Evolutionary conservation across 2,797 vertebrate genomes (phyloP).

Genomic region (Alcedo quadribrachys): DNA sequence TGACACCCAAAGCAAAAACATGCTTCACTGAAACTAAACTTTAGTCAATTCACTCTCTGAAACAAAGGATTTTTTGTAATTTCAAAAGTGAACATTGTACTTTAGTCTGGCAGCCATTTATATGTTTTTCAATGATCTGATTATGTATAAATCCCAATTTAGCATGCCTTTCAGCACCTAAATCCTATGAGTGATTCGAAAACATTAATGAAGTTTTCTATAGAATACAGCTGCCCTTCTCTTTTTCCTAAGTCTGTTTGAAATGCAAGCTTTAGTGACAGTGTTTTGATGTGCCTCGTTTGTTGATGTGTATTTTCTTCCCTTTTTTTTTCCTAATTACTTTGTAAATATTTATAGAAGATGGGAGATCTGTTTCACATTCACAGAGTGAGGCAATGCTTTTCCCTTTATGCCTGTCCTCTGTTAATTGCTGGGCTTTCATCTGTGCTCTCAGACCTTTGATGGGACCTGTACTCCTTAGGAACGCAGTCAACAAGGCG

Average conservation of each 20-base stretch:
- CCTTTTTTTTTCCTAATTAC: slow-evolving; percentile 38
- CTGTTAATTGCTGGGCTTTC: slow-evolving; percentile 17
- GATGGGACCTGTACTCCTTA: neutral
- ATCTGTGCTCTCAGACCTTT: neutral
- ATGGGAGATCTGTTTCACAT: slow-evolving; percentile 41
- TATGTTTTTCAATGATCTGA: slow-evolving; percentile 79
- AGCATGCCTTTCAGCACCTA: slow-evolving; percentile 80
- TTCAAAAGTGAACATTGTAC: slow-evolving; percentile 83
- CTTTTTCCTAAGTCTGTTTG: slow-evolving; percentile 66
- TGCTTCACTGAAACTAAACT: slow-evolving; percentile 81
- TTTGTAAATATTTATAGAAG: slow-evolving; percentile 66
- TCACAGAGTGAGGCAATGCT: neutral
- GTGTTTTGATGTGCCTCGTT: slow-evolving; percentile 64
- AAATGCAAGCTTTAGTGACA: slow-evolving; percentile 59
- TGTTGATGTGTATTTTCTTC: slow-evolving; percentile 53
- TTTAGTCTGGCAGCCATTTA: slow-evolving; percentile 79
- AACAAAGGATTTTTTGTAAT: slow-evolving; percentile 84
- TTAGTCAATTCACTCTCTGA: slow-evolving; percentile 77
- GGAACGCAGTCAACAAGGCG: neutral
- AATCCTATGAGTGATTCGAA: slow-evolving; percentile 78
- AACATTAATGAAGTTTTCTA: slow-evolving; percentile 75
- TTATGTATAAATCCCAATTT: slow-evolving; percentile 80
- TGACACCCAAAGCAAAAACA: slow-evolving; percentile 86
- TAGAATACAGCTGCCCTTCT: slow-evolving; percentile 53
- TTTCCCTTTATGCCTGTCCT: slow-evolving; percentile 25